Percentiles rank a stretch among this genome's conserved stretches.
Evolutionary conservation across 2,888 invertebrate species (phyloP).

Genomic region (Trichacis sp.): DNA sequence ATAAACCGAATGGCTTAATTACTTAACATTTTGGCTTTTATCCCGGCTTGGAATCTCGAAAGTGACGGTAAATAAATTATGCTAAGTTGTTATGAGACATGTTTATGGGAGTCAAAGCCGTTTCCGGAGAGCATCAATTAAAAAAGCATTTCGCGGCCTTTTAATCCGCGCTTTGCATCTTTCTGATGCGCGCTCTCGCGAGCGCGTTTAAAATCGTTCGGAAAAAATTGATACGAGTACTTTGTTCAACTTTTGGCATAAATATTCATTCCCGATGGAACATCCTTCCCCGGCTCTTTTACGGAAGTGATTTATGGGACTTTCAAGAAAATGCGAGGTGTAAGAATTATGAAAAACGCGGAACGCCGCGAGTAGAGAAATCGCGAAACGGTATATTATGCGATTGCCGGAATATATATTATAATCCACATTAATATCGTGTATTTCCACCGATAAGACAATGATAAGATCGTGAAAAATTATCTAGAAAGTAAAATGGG

Average conservation of each 20-base stretch:
- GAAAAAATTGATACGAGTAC: not conserved
- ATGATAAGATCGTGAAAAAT: constrained; percentile 5
- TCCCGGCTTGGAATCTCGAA: not conserved
- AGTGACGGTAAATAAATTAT: not conserved
- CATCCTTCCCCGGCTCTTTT: not conserved
- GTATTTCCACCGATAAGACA: not conserved
- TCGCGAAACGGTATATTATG: not conserved
- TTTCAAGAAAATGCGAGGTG: not conserved
- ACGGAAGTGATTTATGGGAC: not conserved
- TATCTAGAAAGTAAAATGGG: not conserved
- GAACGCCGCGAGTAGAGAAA: not conserved
- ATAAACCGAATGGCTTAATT: constrained; percentile 1
- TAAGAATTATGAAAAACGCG: not conserved
- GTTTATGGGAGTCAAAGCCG: not conserved
- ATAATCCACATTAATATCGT: not conserved
- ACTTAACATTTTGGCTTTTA: constrained; percentile 3
- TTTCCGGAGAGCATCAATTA: not conserved
- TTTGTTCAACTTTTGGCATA: not conserved
- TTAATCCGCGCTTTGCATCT: not conserved
- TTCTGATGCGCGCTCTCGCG: not conserved
- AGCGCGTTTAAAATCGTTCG: not conserved
- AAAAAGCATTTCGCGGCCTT: not conserved
- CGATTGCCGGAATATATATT: constrained; percentile 2
- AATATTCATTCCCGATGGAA: not conserved
- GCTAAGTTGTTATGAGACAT: constrained; percentile 2